Evolutionary conservation across 2,113 vertebrate genomes (phyloP), one percentile per base, ranked within the genome.

Genomic region (Toxostoma redivivum): DNA sequence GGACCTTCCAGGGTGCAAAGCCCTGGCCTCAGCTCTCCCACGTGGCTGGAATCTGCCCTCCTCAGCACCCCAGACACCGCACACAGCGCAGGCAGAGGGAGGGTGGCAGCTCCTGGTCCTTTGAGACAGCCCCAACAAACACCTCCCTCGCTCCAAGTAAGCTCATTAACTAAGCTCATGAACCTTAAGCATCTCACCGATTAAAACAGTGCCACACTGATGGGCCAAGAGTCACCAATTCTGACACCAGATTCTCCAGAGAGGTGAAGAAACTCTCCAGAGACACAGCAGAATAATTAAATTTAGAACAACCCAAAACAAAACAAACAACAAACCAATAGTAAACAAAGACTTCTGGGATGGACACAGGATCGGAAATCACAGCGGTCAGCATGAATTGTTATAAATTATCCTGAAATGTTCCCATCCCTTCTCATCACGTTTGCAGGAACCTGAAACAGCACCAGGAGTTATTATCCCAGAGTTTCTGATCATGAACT

Each of bases 301-400:
- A 73, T 14, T 24, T 21, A 19, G 44, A 42, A 57, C 25, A 38
- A 22, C 10, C 21, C 62, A 69, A 61, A 76, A 54, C 19, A 37
- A 64, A 77, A 27, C 31, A 24, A 66, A 38, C 23, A 64, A 42
- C 9, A 50, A 65, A 35, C 35, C 70, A 35, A 28, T 4, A 54
- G 37, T 27, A 48, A 38, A 31, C 3, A 33, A 37, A n/a, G 7
- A 17, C 27, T 79, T 73, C 30, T 51, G 51, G 60, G 40, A 93
- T 0, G 2, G 48, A 71, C 17, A 64, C 2, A 23, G 12, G 6
- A 60, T 13, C 2, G 1, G 11, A 64, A 90, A 50, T 12, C 48
- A 64, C 57, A 45, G 33, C 0, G 0, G 21, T 45, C 50, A 44
- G 11, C 13, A 30, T 1, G 37, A 24, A 11, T 15, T 61, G 15